These are phyloP conservation scores for Mellilla xanthometata DNA, from an alignment of 2,888 invertebrate genomes.

Conservation along the genomic window DNA sequence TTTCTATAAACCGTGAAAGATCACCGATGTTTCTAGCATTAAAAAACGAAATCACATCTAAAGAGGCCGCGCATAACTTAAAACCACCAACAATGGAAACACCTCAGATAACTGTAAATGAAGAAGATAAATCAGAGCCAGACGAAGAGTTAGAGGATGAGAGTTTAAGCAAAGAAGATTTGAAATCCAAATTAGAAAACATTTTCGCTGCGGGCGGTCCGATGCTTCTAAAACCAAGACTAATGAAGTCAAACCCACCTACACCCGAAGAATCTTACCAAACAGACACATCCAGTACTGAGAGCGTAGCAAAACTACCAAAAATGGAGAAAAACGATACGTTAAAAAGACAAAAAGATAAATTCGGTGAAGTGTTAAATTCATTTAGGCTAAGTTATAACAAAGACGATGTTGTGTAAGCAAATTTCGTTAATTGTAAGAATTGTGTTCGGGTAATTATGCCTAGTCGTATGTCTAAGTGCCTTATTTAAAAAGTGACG, in stretches of 20 bases:
- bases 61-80: constrained; percentile 49
- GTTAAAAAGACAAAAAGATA: constrained; percentile 67
- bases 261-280: constrained; percentile 65
- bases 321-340: constrained; percentile 75
- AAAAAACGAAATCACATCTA: constrained; percentile 61
- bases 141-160: constrained; percentile 47
- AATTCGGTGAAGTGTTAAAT: constrained; percentile 68
- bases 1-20: constrained; percentile 42
- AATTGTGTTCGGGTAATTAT: constrained; percentile 38
- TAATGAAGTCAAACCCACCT: constrained; percentile 64
- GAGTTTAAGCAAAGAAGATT: constrained; percentile 60
- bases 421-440: not conserved
- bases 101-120: constrained; percentile 2
- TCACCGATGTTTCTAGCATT: constrained; percentile 58
- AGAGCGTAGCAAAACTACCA: constrained; percentile 59
- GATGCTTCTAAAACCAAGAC: constrained; percentile 53
- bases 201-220: constrained; percentile 67
- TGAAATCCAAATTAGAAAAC: constrained; percentile 68
- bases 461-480: constrained; percentile 64
- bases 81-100: constrained; percentile 49
- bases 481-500: constrained; percentile 51
- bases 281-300: constrained; percentile 57
- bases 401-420: constrained; percentile 61
- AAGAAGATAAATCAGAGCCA: constrained; percentile 11
- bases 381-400: constrained; percentile 67